phyloP scores from a whole-genome alignment of 2,797 vertebrate genomes.

The Melanotaenia pygmaea region DNA sequence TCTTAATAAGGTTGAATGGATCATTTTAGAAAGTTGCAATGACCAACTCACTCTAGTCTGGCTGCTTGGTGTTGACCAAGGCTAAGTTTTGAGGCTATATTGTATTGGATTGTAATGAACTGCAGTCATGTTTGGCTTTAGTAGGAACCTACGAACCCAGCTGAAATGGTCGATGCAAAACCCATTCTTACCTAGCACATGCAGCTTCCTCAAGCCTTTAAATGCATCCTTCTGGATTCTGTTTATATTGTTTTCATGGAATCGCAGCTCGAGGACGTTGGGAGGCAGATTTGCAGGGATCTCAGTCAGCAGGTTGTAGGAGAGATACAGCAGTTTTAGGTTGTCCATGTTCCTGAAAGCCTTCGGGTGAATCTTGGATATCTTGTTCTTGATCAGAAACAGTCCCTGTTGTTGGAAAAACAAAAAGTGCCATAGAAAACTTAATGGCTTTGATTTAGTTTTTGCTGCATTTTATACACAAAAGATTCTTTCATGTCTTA shows the following conservation, averaged over 20 bases:
- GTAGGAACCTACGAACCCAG: no score
- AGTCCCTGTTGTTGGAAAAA: constrained; percentile 82
- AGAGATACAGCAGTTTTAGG: constrained; percentile 91
- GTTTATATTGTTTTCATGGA: constrained; percentile 94
- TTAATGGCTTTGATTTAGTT: not conserved
- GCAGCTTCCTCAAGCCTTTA: constrained; percentile 91
- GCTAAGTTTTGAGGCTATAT: not conserved
- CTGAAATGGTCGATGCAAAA: not conserved
- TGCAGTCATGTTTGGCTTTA: not conserved
- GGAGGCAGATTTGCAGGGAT: constrained; percentile 92
- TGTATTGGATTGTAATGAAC: not conserved
- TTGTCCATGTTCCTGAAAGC: constrained; percentile 90
- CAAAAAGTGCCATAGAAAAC: not conserved
- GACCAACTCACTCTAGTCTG: not conserved
- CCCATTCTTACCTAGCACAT: constrained; percentile 89
- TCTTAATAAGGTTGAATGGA: not conserved
- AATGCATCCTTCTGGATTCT: constrained; percentile 91
- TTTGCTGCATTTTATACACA: constrained; percentile 1
- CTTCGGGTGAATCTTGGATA: constrained; percentile 93
- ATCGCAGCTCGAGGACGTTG: constrained; percentile 91
- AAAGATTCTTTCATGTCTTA: not conserved
- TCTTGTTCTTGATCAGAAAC: constrained; percentile 95
- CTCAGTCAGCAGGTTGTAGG: constrained; percentile 92
- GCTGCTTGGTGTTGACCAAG: not conserved
- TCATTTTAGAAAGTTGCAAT: not conserved